phyloP scores from a whole-genome alignment of 92 coral and sea anemone species.

The Parazoanthus darwini region DNA sequence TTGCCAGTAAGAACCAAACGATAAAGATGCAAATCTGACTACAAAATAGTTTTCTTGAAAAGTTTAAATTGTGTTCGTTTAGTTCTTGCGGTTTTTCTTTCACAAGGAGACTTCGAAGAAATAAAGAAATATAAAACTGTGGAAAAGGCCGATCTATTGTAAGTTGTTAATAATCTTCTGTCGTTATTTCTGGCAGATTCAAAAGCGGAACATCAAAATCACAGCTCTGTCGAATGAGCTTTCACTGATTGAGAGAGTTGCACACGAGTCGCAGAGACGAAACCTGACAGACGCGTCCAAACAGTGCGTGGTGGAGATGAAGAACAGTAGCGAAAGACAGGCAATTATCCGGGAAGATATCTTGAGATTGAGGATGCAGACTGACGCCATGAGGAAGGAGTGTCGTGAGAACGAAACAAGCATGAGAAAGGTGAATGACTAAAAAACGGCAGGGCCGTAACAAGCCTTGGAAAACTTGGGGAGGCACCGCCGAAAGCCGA shows the following conservation, averaged over 20 bases:
- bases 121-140: too few species aligned
- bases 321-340: slow-evolving; percentile 46
- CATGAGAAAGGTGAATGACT: slow-evolving; percentile 66
- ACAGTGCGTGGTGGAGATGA: slow-evolving; percentile 65
- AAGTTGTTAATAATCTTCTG: neutral
- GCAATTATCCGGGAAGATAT: slow-evolving; percentile 61
- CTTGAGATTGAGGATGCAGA: slow-evolving; percentile 39
- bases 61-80: too few species aligned
- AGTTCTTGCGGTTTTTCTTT: too few species aligned
- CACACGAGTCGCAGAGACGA: slow-evolving; percentile 63
- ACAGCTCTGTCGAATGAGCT: slow-evolving; percentile 58
- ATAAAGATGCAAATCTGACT: too few species aligned
- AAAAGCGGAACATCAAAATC: slow-evolving; percentile 58
- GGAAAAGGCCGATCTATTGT: too few species aligned
- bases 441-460: too few species aligned
- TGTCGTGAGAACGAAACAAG: slow-evolving; percentile 66
- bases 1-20: too few species aligned
- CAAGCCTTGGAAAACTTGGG: too few species aligned
- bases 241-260: slow-evolving; percentile 64
- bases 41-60: too few species aligned
- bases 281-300: slow-evolving; percentile 70
- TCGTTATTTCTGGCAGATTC: slow-evolving; percentile 40
- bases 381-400: slow-evolving; percentile 46
- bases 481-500: too few species aligned
- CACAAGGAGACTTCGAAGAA: too few species aligned